phyloP scores from a whole-genome alignment of 2,888 invertebrate species.

The Cenopis cana region DNA sequence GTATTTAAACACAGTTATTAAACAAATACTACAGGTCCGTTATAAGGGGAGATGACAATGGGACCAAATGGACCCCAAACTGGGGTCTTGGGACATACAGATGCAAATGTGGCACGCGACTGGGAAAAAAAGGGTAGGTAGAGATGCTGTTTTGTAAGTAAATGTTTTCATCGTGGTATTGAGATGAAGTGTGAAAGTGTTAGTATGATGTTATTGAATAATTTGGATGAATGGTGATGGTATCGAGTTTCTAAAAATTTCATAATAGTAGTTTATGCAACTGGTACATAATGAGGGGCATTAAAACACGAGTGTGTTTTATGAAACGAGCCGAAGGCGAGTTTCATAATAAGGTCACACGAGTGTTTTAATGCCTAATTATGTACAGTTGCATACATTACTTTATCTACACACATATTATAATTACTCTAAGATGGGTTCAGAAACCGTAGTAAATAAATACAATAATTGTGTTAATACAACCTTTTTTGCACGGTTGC shows the following conservation, averaged over 20 bases:
- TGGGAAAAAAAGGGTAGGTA: conserved; percentile 20
- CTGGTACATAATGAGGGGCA: too few species aligned
- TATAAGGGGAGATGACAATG: conserved; percentile 20
- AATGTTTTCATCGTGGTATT: conserved; percentile 35
- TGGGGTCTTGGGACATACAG: conserved; percentile 3
- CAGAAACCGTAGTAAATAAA: too few species aligned
- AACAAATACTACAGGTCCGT: neutral
- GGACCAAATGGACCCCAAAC: neutral
- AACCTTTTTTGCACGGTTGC: too few species aligned
- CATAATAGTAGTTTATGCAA: too few species aligned
- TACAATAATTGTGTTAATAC: too few species aligned
- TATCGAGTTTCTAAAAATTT: conserved; percentile 7
- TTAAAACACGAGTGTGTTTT: too few species aligned
- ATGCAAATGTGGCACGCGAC: conserved; percentile 40
- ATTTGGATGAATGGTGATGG: neutral
- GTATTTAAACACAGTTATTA: neutral
- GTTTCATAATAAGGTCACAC: too few species aligned
- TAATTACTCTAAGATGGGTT: too few species aligned
- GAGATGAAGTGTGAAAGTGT: conserved; percentile 22
- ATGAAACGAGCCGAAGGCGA: too few species aligned
- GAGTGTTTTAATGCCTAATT: too few species aligned
- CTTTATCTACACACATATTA: too few species aligned
- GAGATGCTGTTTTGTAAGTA: conserved; percentile 25
- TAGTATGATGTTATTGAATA: conserved; percentile 3
- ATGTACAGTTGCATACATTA: too few species aligned